phyloP scores from a whole-genome alignment of 2,888 invertebrate genomes.

The Nemotelus pantherinus region DNA sequence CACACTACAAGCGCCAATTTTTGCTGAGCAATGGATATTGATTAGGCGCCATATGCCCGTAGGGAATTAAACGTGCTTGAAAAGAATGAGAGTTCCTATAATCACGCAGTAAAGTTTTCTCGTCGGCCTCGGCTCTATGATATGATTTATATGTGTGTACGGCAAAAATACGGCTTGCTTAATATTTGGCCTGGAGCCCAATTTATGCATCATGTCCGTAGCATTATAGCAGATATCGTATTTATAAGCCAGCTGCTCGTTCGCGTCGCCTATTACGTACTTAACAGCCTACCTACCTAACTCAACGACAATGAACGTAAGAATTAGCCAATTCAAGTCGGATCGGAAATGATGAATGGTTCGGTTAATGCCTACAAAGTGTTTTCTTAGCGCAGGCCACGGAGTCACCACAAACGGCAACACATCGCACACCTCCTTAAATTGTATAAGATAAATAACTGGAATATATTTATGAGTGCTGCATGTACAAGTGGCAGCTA shows the following conservation, averaged over 20 bases:
- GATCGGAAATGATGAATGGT: constrained; percentile 22
- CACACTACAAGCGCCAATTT: constrained; percentile 45
- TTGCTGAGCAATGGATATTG: constrained; percentile 45
- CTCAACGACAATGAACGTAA: not conserved
- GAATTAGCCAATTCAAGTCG: constrained; percentile 33
- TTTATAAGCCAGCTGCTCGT: constrained; percentile 24
- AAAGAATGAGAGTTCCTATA: constrained; percentile 14
- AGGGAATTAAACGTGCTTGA: constrained; percentile 23
- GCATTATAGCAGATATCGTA: not conserved
- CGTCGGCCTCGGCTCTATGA: constrained; percentile 14
- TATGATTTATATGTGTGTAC: constrained; percentile 30
- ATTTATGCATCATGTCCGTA: not conserved
- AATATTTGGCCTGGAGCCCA: constrained; percentile 36
- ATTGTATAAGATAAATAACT: not conserved
- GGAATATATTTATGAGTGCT: constrained; percentile 46
- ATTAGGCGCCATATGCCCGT: constrained; percentile 44
- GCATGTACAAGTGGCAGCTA: constrained; percentile 46
- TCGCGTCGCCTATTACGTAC: constrained; percentile 2
- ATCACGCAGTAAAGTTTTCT: constrained; percentile 7
- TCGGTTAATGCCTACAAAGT: constrained; percentile 40
- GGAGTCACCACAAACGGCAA: constrained; percentile 20
- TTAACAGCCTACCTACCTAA: not conserved
- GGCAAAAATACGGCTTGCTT: constrained; percentile 34
- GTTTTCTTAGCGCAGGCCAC: constrained; percentile 4
- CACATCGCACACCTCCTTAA: not conserved